Evolutionary conservation across 2,888 invertebrate species (phyloP).

Genomic region (Cataglyphis albicans): DNA sequence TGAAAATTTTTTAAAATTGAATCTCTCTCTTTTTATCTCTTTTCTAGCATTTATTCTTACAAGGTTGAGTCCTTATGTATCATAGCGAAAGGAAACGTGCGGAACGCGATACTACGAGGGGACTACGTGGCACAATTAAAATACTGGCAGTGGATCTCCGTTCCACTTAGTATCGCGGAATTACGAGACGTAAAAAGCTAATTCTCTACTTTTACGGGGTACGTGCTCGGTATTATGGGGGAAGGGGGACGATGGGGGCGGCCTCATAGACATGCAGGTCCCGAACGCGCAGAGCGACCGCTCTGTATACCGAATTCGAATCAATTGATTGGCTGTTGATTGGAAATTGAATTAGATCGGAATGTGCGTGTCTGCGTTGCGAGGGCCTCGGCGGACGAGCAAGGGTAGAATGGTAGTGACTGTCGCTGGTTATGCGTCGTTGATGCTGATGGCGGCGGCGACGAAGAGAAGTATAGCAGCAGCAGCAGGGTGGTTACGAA

Average conservation of each 20-base stretch:
- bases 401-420: constrained; percentile 67
- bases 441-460: constrained; percentile 43
- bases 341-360: constrained; percentile 88
- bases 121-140: constrained; percentile 73
- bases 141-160: constrained; percentile 70
- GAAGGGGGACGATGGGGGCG: constrained; percentile 18
- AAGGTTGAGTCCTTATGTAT: neutral
- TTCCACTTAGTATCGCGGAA: constrained; percentile 66
- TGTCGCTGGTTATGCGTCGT: constrained; percentile 48
- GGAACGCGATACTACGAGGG: neutral
- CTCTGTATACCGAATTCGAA: constrained; percentile 87
- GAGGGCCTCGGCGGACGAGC: constrained; percentile 58
- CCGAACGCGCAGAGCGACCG: constrained; percentile 76
- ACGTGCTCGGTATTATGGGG: constrained; percentile 65
- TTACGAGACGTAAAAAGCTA: constrained; percentile 77
- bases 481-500: constrained; percentile 62
- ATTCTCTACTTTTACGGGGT: constrained; percentile 77
- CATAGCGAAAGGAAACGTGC: constrained; percentile 7
- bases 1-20: neutral
- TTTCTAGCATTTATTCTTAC: neutral
- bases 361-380: constrained; percentile 86
- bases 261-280: constrained; percentile 83
- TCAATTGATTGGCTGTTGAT: constrained; percentile 88
- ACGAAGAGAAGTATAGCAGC: constrained; percentile 32
- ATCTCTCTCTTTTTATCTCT: neutral